Conservation (phyloP, 2,888 invertebrate genomes). For the Minunthozetes semirufus region DNA sequence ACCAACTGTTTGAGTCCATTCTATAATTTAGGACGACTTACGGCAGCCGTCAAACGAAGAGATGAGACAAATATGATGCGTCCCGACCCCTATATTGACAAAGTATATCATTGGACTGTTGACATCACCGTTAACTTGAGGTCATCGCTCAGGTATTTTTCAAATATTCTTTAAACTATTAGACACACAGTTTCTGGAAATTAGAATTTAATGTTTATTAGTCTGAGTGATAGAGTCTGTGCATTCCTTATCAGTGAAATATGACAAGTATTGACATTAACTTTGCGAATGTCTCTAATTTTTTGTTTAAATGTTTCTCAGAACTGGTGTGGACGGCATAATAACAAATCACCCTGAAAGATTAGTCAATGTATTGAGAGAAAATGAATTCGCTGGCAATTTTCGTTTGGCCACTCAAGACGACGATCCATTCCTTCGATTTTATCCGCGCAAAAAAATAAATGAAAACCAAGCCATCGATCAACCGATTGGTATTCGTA, state of each 20-base stretch:
- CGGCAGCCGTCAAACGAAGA: conserved; percentile 38
- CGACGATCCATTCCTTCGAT: conserved; percentile 35
- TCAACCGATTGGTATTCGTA: conserved; percentile 31
- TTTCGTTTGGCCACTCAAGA: conserved; percentile 34
- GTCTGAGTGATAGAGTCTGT: no score
- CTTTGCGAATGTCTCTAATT: no score
- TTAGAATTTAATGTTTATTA: no score
- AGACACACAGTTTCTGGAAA: not conserved
- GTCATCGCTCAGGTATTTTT: conserved; percentile 38
- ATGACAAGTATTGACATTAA: no score
- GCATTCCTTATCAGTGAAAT: no score
- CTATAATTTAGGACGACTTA: conserved; percentile 40
- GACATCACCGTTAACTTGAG: conserved; percentile 41
- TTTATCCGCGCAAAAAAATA: not conserved
- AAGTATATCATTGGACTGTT: conserved; percentile 44
- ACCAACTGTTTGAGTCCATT: conserved; percentile 43
- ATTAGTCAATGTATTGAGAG: conserved; percentile 30
- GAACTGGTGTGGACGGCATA: conserved; percentile 38
- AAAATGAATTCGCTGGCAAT: conserved; percentile 28
- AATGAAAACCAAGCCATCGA: not conserved
- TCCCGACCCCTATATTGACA: conserved; percentile 35
- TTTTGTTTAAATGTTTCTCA: not conserved
- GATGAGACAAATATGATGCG: conserved; percentile 35
- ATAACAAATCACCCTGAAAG: conserved; percentile 40
- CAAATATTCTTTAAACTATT: not conserved